Percentiles rank a stretch among this genome's conserved stretches.
Evolutionary conservation across 2,113 vertebrate genomes (phyloP).

Genomic region (Hemichromis elongatus): DNA sequence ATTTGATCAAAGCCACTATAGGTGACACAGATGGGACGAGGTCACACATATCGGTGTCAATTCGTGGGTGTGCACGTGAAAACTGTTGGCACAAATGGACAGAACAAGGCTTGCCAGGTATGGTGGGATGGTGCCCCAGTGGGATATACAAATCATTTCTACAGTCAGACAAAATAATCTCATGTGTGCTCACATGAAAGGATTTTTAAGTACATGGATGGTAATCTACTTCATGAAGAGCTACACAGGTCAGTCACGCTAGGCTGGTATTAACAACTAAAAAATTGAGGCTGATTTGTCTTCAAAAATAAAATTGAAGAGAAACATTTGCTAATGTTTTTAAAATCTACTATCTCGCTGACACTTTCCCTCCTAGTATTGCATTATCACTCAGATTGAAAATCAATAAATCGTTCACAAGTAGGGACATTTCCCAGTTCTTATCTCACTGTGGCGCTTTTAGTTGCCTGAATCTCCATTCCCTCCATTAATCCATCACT

Average conservation of each 20-base stretch:
- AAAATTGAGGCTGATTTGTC: neutral
- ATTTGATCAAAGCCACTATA: neutral
- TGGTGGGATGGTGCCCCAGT: neutral
- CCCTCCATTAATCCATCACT: conserved; percentile 3
- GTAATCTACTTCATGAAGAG: neutral
- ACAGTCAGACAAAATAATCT: neutral
- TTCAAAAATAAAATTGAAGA: neutral
- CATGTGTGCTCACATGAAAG: too few relatives aligned
- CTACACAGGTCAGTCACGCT: neutral
- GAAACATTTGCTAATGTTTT: neutral
- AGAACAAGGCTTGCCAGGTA: neutral
- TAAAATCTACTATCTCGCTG: neutral
- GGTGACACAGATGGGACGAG: neutral
- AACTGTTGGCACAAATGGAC: neutral
- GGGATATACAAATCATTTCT: neutral
- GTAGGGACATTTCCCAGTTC: neutral
- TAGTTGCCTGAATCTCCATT: neutral
- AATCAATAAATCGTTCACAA: conserved; percentile 36
- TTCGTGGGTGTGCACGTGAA: neutral
- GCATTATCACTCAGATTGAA: neutral
- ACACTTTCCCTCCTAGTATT: conserved; percentile 12
- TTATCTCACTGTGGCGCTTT: neutral
- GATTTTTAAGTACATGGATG: neutral
- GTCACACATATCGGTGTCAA: neutral
- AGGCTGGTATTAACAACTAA: neutral